Percentiles rank a stretch among this genome's conserved stretches.
phyloP scores from a whole-genome alignment of 2,797 vertebrate genomes.

The Potorous gilbertii region DNA sequence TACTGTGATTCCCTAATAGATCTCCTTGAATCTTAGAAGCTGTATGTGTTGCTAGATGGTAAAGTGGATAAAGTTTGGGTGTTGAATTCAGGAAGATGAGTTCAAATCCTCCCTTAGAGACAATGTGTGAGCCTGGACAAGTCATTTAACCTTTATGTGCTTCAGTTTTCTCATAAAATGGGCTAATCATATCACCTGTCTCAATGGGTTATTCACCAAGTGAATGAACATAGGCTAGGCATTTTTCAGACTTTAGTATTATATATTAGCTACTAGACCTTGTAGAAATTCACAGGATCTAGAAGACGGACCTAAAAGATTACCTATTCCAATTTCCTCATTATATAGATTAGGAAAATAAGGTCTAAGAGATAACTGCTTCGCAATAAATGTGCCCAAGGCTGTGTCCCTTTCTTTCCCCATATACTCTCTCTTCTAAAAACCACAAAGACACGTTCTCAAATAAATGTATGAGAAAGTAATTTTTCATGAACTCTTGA shows the following conservation, averaged over 20 bases:
- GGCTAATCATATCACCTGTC: background rate
- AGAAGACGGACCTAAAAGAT: background rate
- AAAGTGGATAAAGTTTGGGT: background rate
- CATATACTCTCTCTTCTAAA: background rate
- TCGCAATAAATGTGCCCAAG: background rate
- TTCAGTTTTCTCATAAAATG: background rate
- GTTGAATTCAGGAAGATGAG: background rate
- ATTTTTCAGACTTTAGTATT: background rate
- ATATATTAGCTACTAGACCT: background rate
- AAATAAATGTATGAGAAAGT: conserved; percentile 22
- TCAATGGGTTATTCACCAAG: background rate
- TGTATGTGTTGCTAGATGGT: background rate
- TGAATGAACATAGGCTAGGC: background rate
- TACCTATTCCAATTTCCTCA: background rate
- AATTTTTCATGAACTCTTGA: background rate
- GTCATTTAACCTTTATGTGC: background rate
- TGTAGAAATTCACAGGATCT: background rate
- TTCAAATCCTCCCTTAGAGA: background rate
- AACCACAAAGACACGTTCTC: background rate
- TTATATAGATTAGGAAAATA: background rate
- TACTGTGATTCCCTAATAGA: background rate
- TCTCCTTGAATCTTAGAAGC: background rate
- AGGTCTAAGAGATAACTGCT: background rate
- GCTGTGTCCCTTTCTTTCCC: background rate
- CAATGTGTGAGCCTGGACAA: background rate